Conservation (phyloP, 2,888 invertebrate genomes). For the Sussaba pulchella region DNA sequence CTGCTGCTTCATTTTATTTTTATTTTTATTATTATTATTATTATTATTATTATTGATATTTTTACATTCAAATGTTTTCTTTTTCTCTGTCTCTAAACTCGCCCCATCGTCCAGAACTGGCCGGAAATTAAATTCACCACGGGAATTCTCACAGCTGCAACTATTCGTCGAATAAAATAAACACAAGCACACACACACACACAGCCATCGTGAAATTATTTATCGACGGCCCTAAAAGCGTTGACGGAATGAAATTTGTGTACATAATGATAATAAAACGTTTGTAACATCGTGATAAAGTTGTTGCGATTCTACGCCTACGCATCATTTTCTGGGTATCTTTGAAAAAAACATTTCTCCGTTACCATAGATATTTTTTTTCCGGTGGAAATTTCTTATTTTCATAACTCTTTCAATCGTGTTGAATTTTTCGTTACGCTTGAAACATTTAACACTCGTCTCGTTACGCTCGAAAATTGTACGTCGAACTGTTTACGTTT, state of each 20-base stretch:
- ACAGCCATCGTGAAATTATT: conserved; percentile 38
- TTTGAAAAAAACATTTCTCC: conserved; percentile 19
- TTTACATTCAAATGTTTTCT: neutral
- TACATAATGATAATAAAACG: conserved; percentile 34
- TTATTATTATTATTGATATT: neutral
- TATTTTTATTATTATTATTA: no score
- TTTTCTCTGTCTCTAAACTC: neutral
- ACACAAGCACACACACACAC: neutral
- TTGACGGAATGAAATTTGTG: conserved; percentile 37
- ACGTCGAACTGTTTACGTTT: conserved; percentile 67
- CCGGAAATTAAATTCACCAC: conserved; percentile 61
- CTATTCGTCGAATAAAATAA: conserved; percentile 34
- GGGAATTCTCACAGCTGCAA: conserved; percentile 58
- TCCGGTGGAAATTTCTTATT: conserved; percentile 13
- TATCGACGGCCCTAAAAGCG: conserved; percentile 33
- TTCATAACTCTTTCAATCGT: conserved; percentile 14
- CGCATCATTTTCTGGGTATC: conserved; percentile 21
- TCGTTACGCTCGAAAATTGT: conserved; percentile 7
- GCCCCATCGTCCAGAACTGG: conserved; percentile 27
- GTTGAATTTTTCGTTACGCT: conserved; percentile 24
- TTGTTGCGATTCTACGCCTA: conserved; percentile 26
- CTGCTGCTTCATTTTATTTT: no score
- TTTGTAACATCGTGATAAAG: conserved; percentile 27
- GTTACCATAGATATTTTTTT: conserved; percentile 23
- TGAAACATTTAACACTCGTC: conserved; percentile 14